Conservation (phyloP, 92 coral and sea anemone genomes). For the Phymanthus crucifer region DNA sequence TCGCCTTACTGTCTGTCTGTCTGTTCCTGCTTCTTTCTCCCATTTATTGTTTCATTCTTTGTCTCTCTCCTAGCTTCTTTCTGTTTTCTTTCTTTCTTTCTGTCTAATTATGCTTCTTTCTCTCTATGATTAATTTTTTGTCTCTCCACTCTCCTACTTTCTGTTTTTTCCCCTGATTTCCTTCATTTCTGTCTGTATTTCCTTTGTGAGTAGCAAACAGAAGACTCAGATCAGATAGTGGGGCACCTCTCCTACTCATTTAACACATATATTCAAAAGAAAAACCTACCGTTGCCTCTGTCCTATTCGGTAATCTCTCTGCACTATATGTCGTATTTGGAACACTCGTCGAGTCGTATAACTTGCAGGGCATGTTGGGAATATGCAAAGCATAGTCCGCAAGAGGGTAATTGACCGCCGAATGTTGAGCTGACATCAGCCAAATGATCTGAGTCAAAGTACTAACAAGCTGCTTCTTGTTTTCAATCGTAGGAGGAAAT, state of each 20-base stretch:
- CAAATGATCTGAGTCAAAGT: constrained; percentile 38
- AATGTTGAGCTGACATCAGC: constrained; percentile 35
- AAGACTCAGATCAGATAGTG: no score
- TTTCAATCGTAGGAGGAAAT: background rate
- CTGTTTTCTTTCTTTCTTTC: no score
- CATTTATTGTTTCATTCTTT: background rate
- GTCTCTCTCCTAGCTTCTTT: no score
- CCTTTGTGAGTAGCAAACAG: no score
- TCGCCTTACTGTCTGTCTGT: no score
- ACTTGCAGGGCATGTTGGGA: constrained; percentile 10
- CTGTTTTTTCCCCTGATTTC: no score
- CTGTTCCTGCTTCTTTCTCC: no score
- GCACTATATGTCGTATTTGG: background rate
- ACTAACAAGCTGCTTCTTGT: background rate
- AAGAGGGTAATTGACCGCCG: constrained; percentile 26
- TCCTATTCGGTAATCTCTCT: background rate
- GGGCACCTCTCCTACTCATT: no score
- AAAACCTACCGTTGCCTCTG: background rate
- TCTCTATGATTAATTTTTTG: no score
- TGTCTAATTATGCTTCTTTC: background rate
- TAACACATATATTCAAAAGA: no score
- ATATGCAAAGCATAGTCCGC: constrained; percentile 24
- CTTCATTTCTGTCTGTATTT: no score
- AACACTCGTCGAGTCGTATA: background rate
- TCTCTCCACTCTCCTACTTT: no score